phyloP scores from a whole-genome alignment of 2,113 vertebrate species.

The Cyanistes caeruleus region DNA sequence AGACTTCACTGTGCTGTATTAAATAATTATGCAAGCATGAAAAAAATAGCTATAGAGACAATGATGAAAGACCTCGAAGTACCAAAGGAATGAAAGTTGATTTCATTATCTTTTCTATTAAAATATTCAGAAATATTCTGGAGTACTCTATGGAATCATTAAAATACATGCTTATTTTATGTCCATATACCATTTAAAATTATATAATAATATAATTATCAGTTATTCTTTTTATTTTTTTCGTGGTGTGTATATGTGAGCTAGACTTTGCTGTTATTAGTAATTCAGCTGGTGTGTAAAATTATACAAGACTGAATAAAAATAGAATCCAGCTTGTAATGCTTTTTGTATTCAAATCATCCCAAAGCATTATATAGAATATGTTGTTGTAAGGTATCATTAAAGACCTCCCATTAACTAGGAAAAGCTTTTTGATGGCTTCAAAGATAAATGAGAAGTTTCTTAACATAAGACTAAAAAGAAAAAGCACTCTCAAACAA shows the following conservation, averaged over 20 bases:
- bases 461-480: not conserved
- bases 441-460: not conserved
- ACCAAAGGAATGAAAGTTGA: not conserved
- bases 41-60: not conserved
- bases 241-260: not conserved
- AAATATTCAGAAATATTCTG: slow-evolving; percentile 31
- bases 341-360: not conserved
- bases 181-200: not conserved
- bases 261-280: not conserved
- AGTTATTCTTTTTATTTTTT: not conserved
- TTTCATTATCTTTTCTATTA: slow-evolving; percentile 39
- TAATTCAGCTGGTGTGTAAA: slow-evolving; percentile 1
- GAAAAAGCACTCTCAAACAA: not conserved
- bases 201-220: not conserved
- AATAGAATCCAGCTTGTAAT: not conserved
- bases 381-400: not conserved
- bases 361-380: not conserved
- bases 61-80: slow-evolving; percentile 31
- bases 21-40: not conserved
- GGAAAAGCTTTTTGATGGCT: not conserved
- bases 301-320: not conserved
- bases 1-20: not conserved
- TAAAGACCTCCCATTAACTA: not conserved
- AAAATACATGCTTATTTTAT: slow-evolving; percentile 8
- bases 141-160: not conserved